Conservation (phyloP, 2,113 vertebrate species). For the Mormyrus lacerda region DNA sequence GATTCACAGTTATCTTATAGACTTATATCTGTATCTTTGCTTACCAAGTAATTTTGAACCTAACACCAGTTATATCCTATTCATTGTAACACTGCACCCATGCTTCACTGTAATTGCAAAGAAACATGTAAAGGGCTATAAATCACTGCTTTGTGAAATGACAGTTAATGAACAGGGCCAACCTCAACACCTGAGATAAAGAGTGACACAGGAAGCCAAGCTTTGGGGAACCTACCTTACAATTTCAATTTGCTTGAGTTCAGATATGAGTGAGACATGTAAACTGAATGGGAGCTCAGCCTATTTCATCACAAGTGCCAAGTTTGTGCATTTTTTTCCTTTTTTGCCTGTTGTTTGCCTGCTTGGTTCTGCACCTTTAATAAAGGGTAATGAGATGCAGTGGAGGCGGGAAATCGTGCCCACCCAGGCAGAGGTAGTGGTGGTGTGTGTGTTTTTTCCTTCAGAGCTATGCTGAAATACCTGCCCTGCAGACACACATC, state of each 20-base stretch:
- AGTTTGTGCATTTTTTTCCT: background rate
- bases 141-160: background rate
- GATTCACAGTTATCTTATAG: background rate
- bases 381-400: background rate
- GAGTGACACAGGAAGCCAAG: background rate
- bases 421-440: slow-evolving; percentile 22
- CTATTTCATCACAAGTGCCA: background rate
- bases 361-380: background rate
- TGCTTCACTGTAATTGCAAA: background rate
- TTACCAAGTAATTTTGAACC: background rate
- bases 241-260: background rate
- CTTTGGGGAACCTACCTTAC: background rate
- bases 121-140: background rate
- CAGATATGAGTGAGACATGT: background rate
- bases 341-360: background rate
- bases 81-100: background rate
- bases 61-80: background rate
- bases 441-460: background rate
- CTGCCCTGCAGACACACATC: slow-evolving; percentile 22
- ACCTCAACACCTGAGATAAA: background rate
- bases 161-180: background rate
- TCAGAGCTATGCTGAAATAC: slow-evolving; percentile 13
- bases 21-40: background rate
- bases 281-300: background rate
- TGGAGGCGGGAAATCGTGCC: background rate